These are phyloP conservation scores for Chloropsis cyanopogon DNA, from an alignment of 2,113 vertebrate species.

Conservation along the genomic window DNA sequence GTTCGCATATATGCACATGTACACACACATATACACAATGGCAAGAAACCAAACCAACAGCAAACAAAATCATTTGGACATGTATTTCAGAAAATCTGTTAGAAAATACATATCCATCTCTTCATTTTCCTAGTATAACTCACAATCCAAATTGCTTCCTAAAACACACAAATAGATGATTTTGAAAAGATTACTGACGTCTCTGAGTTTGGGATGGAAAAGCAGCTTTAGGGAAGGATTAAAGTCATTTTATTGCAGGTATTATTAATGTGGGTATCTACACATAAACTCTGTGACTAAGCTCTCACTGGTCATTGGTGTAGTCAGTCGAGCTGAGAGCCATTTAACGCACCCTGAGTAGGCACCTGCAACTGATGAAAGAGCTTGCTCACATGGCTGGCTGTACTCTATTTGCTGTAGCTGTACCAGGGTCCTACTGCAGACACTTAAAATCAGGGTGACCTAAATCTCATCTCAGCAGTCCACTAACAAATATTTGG, in stretches of 20 bases:
- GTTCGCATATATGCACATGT: rapidly evolving
- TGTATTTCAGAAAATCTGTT: not conserved
- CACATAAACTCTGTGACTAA: not conserved
- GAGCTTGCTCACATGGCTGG: not conserved
- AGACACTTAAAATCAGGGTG: not conserved
- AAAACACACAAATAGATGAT: not conserved
- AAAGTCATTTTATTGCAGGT: not conserved
- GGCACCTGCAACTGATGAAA: not conserved
- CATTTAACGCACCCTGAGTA: not conserved
- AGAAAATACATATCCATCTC: not conserved
- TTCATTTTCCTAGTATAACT: not conserved
- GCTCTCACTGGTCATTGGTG: not conserved
- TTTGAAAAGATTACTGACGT: not conserved
- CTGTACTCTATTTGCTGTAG: not conserved
- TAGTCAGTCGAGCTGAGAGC: not conserved
- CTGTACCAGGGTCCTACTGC: not conserved
- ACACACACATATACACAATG: not conserved
- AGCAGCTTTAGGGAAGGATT: not conserved
- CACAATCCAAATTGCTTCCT: not conserved
- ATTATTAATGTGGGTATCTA: not conserved
- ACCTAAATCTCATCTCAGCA: not conserved
- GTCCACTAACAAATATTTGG: not conserved
- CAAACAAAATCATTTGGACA: not conserved
- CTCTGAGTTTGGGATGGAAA: not conserved
- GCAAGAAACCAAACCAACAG: not conserved